These are phyloP conservation scores for Eleginops maclovinus DNA, from an alignment of 2,113 vertebrate species.

Conservation along the genomic window DNA sequence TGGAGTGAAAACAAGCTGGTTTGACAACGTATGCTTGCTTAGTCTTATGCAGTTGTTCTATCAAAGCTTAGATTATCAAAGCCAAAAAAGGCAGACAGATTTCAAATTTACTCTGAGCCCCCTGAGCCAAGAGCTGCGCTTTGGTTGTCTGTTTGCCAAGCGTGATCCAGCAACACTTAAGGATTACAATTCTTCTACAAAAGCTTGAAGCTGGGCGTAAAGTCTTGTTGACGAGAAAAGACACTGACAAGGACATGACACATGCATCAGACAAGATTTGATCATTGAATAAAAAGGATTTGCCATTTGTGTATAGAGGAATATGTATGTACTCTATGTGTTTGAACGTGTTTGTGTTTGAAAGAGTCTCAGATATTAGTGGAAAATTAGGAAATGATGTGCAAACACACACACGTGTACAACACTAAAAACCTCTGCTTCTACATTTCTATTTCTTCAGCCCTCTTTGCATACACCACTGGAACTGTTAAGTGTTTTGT, in stretches of 20 bases:
- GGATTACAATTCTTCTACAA: constrained; percentile 47
- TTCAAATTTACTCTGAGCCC: constrained; percentile 59
- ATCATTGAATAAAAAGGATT: constrained; percentile 45
- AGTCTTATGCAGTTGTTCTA: constrained; percentile 46
- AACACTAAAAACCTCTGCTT: constrained; percentile 14
- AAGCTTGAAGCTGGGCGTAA: constrained; percentile 47
- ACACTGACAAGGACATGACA: constrained; percentile 60
- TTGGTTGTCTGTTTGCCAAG: constrained; percentile 66
- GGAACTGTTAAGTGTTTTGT: constrained; percentile 6
- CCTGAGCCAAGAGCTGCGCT: constrained; percentile 57
- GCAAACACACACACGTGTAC: neutral
- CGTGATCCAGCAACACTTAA: constrained; percentile 59
- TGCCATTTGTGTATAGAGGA: constrained; percentile 34
- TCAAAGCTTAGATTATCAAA: constrained; percentile 27
- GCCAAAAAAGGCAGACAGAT: constrained; percentile 41
- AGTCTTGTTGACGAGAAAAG: constrained; percentile 58
- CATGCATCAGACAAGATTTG: constrained; percentile 45
- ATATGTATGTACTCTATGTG: constrained; percentile 1
- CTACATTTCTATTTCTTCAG: constrained; percentile 3
- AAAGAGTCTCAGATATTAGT: neutral
- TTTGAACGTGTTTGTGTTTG: constrained; percentile 2
- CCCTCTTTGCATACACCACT: constrained; percentile 7
- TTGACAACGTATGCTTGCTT: constrained; percentile 9
- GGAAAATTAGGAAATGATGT: neutral
- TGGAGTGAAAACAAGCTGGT: neutral